Conservation (phyloP, 2,888 invertebrate genomes). For the Ceramica pisi region DNA sequence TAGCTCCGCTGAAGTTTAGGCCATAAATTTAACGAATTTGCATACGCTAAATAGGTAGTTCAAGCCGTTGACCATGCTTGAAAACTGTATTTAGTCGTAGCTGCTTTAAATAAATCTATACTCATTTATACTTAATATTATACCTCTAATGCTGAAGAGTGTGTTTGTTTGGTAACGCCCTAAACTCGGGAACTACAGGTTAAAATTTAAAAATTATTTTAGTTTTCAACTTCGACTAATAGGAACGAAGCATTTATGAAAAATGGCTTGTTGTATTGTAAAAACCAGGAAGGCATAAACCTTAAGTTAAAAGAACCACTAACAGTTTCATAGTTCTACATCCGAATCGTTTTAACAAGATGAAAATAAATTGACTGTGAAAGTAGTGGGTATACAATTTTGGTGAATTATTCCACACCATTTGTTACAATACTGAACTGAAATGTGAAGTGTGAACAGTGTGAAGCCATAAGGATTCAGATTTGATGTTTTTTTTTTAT, state of each 20-base stretch:
- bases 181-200: too few relatives aligned
- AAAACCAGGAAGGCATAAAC: neutral
- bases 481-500: slow-evolving; percentile 6
- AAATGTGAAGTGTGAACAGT: slow-evolving; percentile 28
- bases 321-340: neutral
- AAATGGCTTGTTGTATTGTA: neutral
- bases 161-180: too few relatives aligned
- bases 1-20: neutral
- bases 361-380: slow-evolving; percentile 75
- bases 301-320: neutral
- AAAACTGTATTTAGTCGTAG: too few relatives aligned
- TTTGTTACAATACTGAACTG: slow-evolving; percentile 39
- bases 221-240: too few relatives aligned
- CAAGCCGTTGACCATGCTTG: neutral
- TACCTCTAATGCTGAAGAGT: too few relatives aligned
- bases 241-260: too few relatives aligned
- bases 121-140: too few relatives aligned
- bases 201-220: too few relatives aligned
- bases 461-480: neutral
- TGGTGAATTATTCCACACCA: slow-evolving; percentile 46
- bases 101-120: too few relatives aligned
- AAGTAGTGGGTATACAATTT: slow-evolving; percentile 55
- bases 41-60: neutral
- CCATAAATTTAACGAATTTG: neutral
- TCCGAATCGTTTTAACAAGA: slow-evolving; percentile 49